These are phyloP conservation scores for Teleogryllus oceanicus DNA, from an alignment of 2,888 invertebrate species.

Conservation along the genomic window DNA sequence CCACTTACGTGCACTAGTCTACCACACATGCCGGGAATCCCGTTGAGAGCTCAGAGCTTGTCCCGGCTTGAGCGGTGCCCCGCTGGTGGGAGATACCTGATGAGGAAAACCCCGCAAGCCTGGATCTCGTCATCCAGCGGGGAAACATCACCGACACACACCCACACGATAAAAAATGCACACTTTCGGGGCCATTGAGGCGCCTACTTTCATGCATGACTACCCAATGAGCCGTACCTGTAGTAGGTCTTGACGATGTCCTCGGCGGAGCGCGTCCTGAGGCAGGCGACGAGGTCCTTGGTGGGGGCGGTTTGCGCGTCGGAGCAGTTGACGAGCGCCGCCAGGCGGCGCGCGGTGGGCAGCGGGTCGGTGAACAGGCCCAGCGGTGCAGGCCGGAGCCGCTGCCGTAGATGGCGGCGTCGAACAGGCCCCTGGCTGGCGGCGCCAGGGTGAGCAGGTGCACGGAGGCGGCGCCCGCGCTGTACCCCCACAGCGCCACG, in stretches of 20 bases:
- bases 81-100: no score
- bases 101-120: no score
- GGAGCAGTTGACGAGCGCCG: neutral
- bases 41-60: no score
- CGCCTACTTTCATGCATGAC: no score
- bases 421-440: neutral
- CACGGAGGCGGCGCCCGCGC: neutral
- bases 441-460: neutral
- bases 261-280: neutral
- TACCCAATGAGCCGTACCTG: neutral
- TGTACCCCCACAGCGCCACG: conserved; percentile 1
- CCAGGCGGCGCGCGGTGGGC: neutral
- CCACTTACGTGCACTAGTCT: no score
- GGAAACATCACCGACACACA: no score
- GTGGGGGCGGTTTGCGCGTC: neutral
- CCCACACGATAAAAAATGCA: no score
- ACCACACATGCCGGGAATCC: no score
- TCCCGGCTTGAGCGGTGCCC: no score
- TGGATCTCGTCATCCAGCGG: no score
- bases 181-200: no score
- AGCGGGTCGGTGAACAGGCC: neutral
- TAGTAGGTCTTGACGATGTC: neutral
- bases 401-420: neutral
- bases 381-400: neutral
- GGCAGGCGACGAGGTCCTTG: neutral